Evolutionary conservation across 2,113 vertebrate genomes (phyloP), one percentile per base, ranked within the genome.

Genomic region (Ctenomys sociabilis): DNA sequence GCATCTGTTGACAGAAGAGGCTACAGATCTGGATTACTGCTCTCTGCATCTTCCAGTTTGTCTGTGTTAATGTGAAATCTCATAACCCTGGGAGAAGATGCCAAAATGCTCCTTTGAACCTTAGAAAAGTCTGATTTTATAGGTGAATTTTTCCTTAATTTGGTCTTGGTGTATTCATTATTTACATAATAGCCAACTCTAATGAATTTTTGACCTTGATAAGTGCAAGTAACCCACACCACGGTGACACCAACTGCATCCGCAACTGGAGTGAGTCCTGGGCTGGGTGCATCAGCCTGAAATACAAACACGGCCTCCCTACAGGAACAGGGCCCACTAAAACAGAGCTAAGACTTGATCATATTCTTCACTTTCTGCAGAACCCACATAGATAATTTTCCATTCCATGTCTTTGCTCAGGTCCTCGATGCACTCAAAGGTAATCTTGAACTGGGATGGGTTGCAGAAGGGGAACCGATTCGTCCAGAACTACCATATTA

Each of bases 71-170:
- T 99, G 96, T 99, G 99, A 93, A 99, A 99, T 97, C 98, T 98
- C 21, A 98, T 99, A 94, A 99, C 99, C 97, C 99, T 98, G 94
- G 99, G 99, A 97, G 99, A 99, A 97, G 99, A 99, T 97, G 99
- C 99, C 98, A 99, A 98, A 98, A 99, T 99, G 97, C 99, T 99
- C 96, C 98, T 98, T 94, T 99, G 99, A 98, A 99, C 98, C 98
- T 99, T 99, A 97, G 98, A 98, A 98, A 99, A 99, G 93, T 99
- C 98, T 98, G 99, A 99, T 92, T 99, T 99, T 97, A 99, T 98
- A 93, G 98, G 99, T 64, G 98, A 99, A 87, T 99, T 99, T 98
- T 99, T 98, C 95, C 98, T 98, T 97, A 99, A 97, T 97, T 99
- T 99, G 97, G 98, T 99, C 97, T 99, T 98, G 0, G 98, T 99